phyloP scores from a whole-genome alignment of 2,797 vertebrate species.

The Parauchenoglanis punctatus region DNA sequence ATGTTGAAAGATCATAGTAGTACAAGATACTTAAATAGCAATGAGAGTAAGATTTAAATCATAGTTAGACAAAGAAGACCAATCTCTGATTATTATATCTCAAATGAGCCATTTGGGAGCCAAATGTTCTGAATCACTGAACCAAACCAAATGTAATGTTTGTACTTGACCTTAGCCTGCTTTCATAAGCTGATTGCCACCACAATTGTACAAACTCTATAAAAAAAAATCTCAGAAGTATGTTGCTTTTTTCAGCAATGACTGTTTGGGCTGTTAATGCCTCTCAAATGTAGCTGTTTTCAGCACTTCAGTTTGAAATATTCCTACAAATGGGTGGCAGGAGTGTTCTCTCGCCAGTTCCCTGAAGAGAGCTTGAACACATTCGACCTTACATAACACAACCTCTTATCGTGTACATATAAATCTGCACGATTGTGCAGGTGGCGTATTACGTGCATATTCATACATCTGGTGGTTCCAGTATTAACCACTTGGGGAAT shows the following conservation, averaged over 20 bases:
- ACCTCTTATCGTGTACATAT: background rate
- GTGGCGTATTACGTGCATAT: background rate
- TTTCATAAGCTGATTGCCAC: background rate
- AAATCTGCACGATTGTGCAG: background rate
- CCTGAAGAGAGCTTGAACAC: background rate
- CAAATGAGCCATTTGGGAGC: background rate
- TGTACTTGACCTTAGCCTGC: background rate
- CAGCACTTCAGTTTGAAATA: background rate
- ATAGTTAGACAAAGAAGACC: background rate
- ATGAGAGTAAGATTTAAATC: background rate
- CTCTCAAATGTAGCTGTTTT: background rate
- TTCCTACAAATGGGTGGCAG: background rate
- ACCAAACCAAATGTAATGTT: background rate
- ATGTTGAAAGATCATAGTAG: background rate
- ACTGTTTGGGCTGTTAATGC: background rate
- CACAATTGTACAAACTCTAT: background rate
- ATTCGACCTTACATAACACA: background rate
- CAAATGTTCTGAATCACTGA: background rate
- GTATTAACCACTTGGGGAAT: background rate
- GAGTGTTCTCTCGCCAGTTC: background rate
- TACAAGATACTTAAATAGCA: background rate
- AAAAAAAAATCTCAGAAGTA: background rate
- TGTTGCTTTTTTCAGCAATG: background rate
- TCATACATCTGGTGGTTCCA: background rate
- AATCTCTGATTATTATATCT: background rate